Conservation (phyloP, 2,113 vertebrate genomes). For the Thunnus maccoyii region DNA sequence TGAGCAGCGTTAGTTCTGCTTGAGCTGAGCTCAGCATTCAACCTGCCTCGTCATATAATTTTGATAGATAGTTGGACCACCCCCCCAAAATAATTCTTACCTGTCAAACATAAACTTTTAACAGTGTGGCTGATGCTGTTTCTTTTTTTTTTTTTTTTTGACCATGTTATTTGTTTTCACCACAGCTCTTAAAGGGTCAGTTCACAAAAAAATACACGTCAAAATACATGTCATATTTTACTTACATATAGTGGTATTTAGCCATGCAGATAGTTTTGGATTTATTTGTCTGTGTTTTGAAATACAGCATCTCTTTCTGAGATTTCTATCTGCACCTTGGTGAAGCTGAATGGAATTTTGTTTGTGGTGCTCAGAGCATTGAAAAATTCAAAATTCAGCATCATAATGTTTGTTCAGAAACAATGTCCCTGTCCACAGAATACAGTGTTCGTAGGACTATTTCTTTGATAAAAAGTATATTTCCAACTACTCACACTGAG, state of each 20-base stretch:
- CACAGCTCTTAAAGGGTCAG: background rate
- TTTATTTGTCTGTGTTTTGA: constrained; percentile 2
- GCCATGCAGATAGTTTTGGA: background rate
- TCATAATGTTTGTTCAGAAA: too few relatives aligned
- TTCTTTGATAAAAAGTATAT: background rate
- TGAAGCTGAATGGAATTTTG: background rate
- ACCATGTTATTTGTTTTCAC: background rate
- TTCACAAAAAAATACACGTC: background rate
- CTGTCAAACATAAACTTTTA: constrained; percentile 11
- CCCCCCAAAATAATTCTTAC: constrained; percentile 3
- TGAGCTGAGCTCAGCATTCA: constrained; percentile 59
- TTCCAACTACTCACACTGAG: background rate
- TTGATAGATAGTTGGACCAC: constrained; percentile 20
- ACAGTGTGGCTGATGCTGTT: background rate
- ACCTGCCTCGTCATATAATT: constrained; percentile 33
- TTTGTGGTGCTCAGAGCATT: too few relatives aligned
- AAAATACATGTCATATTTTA: background rate
- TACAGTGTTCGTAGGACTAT: background rate
- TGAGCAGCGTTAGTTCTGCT: constrained; percentile 49
- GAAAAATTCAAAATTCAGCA: too few relatives aligned
- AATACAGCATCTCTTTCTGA: background rate
- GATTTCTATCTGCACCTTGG: background rate
- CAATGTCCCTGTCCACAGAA: background rate
- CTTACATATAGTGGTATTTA: background rate
- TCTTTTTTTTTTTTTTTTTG: background rate